phyloP scores from a whole-genome alignment of 37 sponge, comb jelly and placozoan genomes.

The Haliclona indistincta region DNA sequence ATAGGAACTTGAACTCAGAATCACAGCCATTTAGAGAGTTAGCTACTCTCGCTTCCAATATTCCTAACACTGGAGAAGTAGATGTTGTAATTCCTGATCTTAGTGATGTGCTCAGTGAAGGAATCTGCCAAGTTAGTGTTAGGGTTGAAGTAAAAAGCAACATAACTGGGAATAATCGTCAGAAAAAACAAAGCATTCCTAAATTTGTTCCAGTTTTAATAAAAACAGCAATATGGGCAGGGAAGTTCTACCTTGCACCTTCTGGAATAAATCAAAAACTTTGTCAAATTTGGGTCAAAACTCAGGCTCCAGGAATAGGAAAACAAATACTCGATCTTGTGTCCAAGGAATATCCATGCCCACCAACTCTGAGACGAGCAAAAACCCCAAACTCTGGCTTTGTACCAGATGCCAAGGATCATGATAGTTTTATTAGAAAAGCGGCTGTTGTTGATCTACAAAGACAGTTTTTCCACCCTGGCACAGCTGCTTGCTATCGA shows the following conservation, averaged over 20 bases:
- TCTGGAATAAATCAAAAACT: no score
- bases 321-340: background rate
- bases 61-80: background rate
- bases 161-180: no score
- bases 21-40: background rate
- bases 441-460: no score
- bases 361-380: slow-evolving; percentile 22
- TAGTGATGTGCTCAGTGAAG: background rate
- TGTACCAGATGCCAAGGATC: background rate
- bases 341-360: slow-evolving; percentile 2
- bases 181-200: no score
- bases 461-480: no score
- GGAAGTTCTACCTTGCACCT: no score
- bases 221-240: no score
- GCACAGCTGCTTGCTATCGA: no score
- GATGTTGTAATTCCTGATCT: background rate
- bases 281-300: background rate
- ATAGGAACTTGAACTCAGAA: background rate
- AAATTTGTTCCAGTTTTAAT: no score
- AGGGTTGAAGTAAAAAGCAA: no score
- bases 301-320: background rate
- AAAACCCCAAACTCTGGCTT: slow-evolving; percentile 29
- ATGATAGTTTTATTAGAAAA: no score
- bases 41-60: background rate
- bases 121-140: no score